phyloP scores from a whole-genome alignment of 2,113 vertebrate genomes.

The Nyctibius bracteatus region DNA sequence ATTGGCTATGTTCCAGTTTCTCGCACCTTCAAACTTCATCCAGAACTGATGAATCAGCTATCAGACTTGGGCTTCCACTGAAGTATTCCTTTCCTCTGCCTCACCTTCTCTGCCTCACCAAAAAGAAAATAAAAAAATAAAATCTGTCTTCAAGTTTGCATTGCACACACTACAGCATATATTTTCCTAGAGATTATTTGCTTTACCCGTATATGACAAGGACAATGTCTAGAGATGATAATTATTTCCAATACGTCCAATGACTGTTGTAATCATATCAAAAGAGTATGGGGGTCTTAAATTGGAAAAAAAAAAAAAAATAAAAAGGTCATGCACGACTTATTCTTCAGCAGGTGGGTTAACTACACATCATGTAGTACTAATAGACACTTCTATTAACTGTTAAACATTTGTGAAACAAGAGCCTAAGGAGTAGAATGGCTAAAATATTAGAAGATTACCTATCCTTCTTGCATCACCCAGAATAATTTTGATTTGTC shows the following conservation, averaged over 20 bases:
- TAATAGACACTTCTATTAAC: neutral
- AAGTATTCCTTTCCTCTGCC: neutral
- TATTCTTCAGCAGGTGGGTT: neutral
- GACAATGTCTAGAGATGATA: neutral
- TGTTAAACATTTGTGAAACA: neutral
- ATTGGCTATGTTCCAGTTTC: neutral
- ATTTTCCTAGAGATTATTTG: neutral
- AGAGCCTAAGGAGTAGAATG: neutral
- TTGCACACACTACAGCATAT: neutral
- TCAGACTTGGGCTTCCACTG: neutral
- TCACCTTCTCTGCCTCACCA: neutral
- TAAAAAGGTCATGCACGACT: neutral
- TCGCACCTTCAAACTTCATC: neutral
- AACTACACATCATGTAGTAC: neutral
- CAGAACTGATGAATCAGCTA: neutral
- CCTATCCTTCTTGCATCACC: neutral
- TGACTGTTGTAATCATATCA: neutral
- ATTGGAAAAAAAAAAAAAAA: neutral
- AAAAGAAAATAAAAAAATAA: neutral
- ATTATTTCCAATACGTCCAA: neutral
- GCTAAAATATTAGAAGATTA: neutral
- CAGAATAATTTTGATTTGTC: neutral
- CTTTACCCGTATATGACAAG: neutral
- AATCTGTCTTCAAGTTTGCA: neutral
- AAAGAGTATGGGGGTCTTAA: neutral